phyloP scores from a whole-genome alignment of 2,113 vertebrate species.

The Corythoichthys intestinalis region DNA sequence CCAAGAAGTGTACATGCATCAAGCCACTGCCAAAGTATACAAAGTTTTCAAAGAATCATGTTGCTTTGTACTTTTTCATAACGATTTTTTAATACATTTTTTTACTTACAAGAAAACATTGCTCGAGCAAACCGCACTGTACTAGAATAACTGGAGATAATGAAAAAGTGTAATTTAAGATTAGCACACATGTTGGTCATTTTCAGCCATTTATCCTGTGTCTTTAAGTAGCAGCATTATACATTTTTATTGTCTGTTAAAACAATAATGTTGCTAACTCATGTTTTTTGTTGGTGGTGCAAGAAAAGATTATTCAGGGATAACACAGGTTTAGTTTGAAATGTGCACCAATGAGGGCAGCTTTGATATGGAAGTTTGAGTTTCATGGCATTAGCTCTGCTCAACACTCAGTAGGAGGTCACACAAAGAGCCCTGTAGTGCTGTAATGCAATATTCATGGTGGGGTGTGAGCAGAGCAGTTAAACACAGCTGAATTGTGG shows the following conservation, averaged over 20 bases:
- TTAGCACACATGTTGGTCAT: too few relatives aligned
- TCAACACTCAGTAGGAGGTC: constrained; percentile 44
- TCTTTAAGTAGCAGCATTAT: too few relatives aligned
- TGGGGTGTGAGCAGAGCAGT: constrained; percentile 57
- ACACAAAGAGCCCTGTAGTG: constrained; percentile 61
- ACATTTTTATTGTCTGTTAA: too few relatives aligned
- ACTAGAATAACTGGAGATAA: too few relatives aligned
- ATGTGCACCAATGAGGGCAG: constrained; percentile 22
- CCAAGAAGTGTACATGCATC: too few relatives aligned
- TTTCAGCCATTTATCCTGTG: too few relatives aligned
- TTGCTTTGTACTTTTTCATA: too few relatives aligned
- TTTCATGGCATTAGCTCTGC: constrained; percentile 27
- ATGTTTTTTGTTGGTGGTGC: neutral
- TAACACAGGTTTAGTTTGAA: constrained; percentile 34
- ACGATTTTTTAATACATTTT: too few relatives aligned
- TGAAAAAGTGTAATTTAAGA: too few relatives aligned
- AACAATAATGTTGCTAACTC: neutral
- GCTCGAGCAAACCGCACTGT: neutral
- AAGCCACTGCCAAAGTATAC: too few relatives aligned
- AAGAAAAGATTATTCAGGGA: constrained; percentile 29
- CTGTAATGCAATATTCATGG: constrained; percentile 76
- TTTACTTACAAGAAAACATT: constrained; percentile 1
- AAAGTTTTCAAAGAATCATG: too few relatives aligned
- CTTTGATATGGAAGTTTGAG: constrained; percentile 37
- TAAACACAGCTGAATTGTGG: constrained; percentile 66